Conservation (phyloP, 2,888 invertebrate genomes). For the Apotomis turbidana region DNA sequence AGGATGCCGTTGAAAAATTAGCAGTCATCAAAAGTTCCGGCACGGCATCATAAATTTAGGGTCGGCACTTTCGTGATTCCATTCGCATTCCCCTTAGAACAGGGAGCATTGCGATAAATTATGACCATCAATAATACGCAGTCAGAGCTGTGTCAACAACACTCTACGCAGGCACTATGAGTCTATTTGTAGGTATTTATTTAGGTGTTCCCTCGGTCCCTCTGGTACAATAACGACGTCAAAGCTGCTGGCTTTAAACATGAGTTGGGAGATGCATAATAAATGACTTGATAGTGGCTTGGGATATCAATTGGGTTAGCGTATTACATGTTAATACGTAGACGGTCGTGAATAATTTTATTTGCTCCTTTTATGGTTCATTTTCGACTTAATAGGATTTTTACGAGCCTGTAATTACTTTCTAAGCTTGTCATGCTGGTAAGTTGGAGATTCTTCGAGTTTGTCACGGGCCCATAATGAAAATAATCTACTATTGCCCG, state of each 20-base stretch:
- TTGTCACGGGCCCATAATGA: too few species aligned
- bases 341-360: conserved; percentile 42
- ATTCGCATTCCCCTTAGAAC: conserved; percentile 67
- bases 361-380: conserved; percentile 36
- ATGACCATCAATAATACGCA: conserved; percentile 77
- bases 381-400: conserved; percentile 25
- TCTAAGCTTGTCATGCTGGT: background rate
- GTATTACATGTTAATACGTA: conserved; percentile 38
- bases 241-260: conserved; percentile 50
- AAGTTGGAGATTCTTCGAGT: too few species aligned
- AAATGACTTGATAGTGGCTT: conserved; percentile 52
- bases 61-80: conserved; percentile 50
- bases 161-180: conserved; percentile 57
- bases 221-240: conserved; percentile 53
- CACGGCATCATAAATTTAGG: conserved; percentile 31
- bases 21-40: conserved; percentile 50
- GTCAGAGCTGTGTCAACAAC: conserved; percentile 75
- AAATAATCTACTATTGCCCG: too few species aligned
- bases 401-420: conserved; percentile 24
- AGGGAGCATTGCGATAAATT: conserved; percentile 74
- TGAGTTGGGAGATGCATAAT: conserved; percentile 58
- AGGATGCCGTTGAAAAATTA: conserved; percentile 58
- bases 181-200: conserved; percentile 60
- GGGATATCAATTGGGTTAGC: conserved; percentile 51
- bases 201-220: conserved; percentile 52